Evolutionary conservation across 1,140 invertebrate genomes (phyloP), one percentile per base, ranked within the genome.

Genomic region (Cyclargus thomasi): DNA sequence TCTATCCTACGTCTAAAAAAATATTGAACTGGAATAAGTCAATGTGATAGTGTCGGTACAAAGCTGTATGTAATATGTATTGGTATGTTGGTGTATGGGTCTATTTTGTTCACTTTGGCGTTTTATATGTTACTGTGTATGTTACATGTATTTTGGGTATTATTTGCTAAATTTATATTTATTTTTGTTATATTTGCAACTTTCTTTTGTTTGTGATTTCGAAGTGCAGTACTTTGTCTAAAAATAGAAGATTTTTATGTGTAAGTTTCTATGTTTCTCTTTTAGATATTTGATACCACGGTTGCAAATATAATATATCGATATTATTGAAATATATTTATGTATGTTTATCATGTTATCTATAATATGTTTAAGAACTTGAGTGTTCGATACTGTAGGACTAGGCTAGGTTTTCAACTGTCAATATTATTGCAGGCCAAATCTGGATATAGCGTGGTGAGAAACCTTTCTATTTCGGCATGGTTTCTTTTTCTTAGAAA

Each of bases 401-500:
- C 18, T 59, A 59, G 55, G 55, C 55, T 59, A 59, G 55, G 55
- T 20, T 59, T 59, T 59, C 57, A 62, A 74, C 63, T 82, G 57
- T 84, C 36, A 47, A 18, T 82, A 64, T 82, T 67, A 76, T 88
- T 88, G 36, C 85, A 88, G 85, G 83, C 65, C 62, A 84, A 75
- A 70, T 63, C 74, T 68, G 82, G 80, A 80, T 73, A 82, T 80
- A 86, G 80, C 70, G 81, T 85, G 83, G 85, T 88, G 83, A 88
- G 85, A 83, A 10, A 67, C 53, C 69, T 75, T 80, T 77, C 69
- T 67, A 70, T 78, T 73, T 75, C 70, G 74, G 81, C 80, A 82
- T 85, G 79, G 69, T 72, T 78, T 72, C 72, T 67, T 67, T 68
- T 59, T 68, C 22, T 68, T 64, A 59, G 29, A 21, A 64, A 64